phyloP scores from a whole-genome alignment of 2,797 vertebrate species.

The Amazona finschi region DNA sequence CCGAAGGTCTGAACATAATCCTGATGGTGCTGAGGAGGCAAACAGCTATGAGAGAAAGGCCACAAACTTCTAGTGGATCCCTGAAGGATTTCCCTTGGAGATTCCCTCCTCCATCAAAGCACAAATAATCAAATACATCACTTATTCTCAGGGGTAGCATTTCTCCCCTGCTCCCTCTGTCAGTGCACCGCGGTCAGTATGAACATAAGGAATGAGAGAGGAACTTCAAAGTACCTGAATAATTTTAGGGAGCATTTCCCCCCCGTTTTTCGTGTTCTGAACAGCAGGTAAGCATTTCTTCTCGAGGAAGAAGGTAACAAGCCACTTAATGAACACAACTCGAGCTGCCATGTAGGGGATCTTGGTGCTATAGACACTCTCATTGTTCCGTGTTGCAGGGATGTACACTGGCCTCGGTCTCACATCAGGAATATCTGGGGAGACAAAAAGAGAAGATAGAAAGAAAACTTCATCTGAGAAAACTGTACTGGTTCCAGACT shows the following conservation, averaged over 20 bases:
- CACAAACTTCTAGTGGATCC: neutral
- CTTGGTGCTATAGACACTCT: conserved; percentile 91
- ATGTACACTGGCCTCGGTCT: conserved; percentile 93
- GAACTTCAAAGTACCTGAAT: conserved; percentile 83
- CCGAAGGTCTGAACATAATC: neutral
- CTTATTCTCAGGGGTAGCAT: neutral
- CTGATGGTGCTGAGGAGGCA: neutral
- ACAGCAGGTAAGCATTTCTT: conserved; percentile 90
- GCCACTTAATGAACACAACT: conserved; percentile 97
- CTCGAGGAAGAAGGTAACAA: conserved; percentile 99
- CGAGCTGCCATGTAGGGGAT: conserved; percentile 95
- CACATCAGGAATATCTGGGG: conserved; percentile 89
- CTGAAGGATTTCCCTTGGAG: neutral
- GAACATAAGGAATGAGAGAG: neutral
- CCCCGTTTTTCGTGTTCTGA: conserved; percentile 89
- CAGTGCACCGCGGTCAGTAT: neutral
- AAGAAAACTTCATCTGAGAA: neutral
- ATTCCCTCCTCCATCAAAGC: neutral
- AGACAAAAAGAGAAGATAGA: neutral
- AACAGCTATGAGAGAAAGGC: neutral
- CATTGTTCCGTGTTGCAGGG: conserved; percentile 87
- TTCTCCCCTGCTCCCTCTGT: neutral
- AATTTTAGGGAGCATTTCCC: conserved; percentile 91
- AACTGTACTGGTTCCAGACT: neutral
- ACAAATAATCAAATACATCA: neutral